Evolutionary conservation across 1,140 invertebrate species (phyloP).

Genomic region (Chironomus tepperi): DNA sequence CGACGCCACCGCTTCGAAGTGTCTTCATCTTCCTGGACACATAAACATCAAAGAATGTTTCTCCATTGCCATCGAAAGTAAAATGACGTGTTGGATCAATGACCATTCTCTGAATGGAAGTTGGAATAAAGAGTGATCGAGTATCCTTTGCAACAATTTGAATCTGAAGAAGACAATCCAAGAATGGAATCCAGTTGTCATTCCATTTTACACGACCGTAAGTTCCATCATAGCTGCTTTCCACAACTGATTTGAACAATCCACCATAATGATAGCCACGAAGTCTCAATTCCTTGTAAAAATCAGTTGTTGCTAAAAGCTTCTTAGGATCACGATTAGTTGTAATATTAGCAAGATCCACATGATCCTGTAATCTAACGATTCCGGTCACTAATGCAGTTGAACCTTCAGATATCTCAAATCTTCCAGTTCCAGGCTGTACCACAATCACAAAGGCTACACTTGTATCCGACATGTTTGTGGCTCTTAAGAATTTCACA

Average conservation of each 20-base stretch:
- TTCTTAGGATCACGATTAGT: conserved; percentile 34
- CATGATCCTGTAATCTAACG: conserved; percentile 47
- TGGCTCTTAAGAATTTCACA: conserved; percentile 73
- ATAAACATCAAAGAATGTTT: conserved; percentile 36
- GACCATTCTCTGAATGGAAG: conserved; percentile 65
- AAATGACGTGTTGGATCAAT: conserved; percentile 67
- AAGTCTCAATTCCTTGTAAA: conserved; percentile 86
- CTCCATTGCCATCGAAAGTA: conserved; percentile 37
- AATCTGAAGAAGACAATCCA: conserved; percentile 91
- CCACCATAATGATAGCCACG: conserved; percentile 80
- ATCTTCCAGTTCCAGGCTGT: conserved; percentile 70
- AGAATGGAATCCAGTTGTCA: conserved; percentile 83
- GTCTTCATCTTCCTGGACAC: conserved; percentile 32
- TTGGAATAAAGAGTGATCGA: conserved; percentile 71
- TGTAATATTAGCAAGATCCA: conserved; percentile 39
- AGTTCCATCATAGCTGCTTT: conserved; percentile 39
- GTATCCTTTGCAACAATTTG: conserved; percentile 67
- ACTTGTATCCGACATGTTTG: conserved; percentile 59
- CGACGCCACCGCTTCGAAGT: conserved; percentile 67
- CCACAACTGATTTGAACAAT: conserved; percentile 32
- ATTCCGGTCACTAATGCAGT: conserved; percentile 66
- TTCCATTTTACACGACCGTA: conserved; percentile 54
- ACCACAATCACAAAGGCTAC: conserved; percentile 72
- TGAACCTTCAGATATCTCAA: conserved; percentile 75
- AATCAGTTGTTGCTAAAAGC: conserved; percentile 56